Evolutionary conservation across 2,888 invertebrate genomes (phyloP), one percentile per base, ranked within the genome.

Genomic region (Shargacucullia verbasci): DNA sequence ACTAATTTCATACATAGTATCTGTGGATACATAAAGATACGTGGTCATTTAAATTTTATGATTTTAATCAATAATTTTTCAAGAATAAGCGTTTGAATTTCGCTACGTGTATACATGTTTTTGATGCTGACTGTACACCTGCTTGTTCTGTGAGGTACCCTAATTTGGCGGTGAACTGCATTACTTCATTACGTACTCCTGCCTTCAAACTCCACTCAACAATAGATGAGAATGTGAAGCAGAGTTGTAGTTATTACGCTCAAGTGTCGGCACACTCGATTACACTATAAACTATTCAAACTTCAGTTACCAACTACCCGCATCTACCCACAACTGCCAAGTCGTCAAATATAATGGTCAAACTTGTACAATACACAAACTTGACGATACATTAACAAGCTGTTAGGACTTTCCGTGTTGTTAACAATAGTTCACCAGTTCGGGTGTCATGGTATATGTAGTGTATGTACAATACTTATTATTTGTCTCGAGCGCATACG

Each of bases 221-320:
- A 7, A 10, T 1, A 5, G 6, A 0, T 11, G 15, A n/a, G 10
- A n/a, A n/a, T 10, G 45, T 14, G 3, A 31, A n/a, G 14, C 43
- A 27, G 11, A 39, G 38, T 39, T 39, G n/a, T 49, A n/a, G 37
- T 11, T 1, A 12, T 3, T 0, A n/a, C 15, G 13, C n/a, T 8
- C n/a, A 4, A 7, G 43, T 35, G 39, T 6, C 8, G 7, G 13
- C 15, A 3, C 31, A 11, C 44, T 20, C 14, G 38, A 12, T 29
- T 46, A 66, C 59, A 39, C 37, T 50, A 43, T 66, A 34, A 71
- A 65, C 49, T 65, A 65, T 65, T 66, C 67, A 65, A 20, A 29
- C 13, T 25, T 29, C 33, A 65, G 58, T 65, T 65, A 65, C 15
- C 15, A 38, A 45, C 40, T 20, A 20, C n/a, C n/a, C n/a, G n/a